Evolutionary conservation across 2,888 invertebrate genomes (phyloP), one percentile per base, ranked within the genome.

Genomic region (Tiliacea citrago): DNA sequence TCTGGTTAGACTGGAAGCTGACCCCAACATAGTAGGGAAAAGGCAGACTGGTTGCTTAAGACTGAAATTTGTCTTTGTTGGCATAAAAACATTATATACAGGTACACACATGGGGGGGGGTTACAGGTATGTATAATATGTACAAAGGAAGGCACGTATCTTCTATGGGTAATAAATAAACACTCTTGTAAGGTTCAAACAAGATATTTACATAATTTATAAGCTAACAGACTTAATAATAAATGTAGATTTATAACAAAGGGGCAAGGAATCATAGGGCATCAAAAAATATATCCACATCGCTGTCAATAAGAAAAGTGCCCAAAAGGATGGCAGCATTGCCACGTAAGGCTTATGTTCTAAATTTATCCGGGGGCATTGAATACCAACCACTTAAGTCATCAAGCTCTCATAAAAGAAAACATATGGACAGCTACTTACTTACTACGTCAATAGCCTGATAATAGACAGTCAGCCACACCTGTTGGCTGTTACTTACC

Each of bases 391-490:
- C 16, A 55, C 47, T 49, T 13, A 47, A 16, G 24, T 45, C 13
- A 8, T 18, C n/a, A 35, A 58, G 21, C 9, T 67, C 13, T 29
- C n/a, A 60, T 29, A 13, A 39, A 61, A 61, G 8, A 21, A 68
- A 68, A 39, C 45, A 47, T 13, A 60, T 39, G 24, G 16, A 47
- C n/a, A 39, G 47, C 39, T 72, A 53, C 51, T 45, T 68, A 58
- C 24, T 49, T 45, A 60, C 39, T 51, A 49, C 58, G 45, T 57
- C 42, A 68, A 60, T 51, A 65, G n/a, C 18, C 13, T 67, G 67
- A 24, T 21, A 73, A 77, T 16, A 55, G 35, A 62, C 29, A 29
- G 35, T 66, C 61, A 49, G 58, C n/a, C 69, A 47, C 62, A 70
- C 69, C 81, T 73, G 49, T 45, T 62, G 24, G 12, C 49, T 73